Conservation (phyloP, 2,113 vertebrate genomes). For the Machaerirhynchus nigripectus region DNA sequence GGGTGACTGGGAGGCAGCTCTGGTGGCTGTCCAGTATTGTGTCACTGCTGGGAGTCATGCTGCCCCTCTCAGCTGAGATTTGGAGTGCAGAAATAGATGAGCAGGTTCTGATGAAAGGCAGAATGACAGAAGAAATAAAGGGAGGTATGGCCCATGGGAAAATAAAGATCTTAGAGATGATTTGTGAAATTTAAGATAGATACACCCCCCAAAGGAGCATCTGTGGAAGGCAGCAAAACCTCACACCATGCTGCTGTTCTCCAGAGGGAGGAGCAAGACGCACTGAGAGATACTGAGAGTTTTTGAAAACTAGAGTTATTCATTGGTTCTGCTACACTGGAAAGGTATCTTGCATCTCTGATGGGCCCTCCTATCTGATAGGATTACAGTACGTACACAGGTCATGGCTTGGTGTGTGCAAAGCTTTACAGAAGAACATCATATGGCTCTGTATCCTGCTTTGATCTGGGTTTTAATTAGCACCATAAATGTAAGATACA, state of each 20-base stretch:
- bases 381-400: background rate
- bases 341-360: background rate
- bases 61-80: background rate
- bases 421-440: background rate
- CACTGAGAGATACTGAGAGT: background rate
- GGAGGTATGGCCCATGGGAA: background rate
- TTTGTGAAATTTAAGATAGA: background rate
- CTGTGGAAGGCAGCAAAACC: background rate
- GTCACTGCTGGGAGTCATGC: background rate
- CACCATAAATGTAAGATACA: slow-evolving; percentile 48
- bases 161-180: background rate
- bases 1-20: background rate
- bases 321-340: background rate
- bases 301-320: background rate
- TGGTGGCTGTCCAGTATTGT: background rate
- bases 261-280: background rate
- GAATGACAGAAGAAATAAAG: background rate
- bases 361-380: background rate
- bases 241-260: background rate
- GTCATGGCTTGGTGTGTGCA: background rate
- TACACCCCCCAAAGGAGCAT: background rate
- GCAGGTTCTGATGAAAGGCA: background rate
- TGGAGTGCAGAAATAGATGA: background rate
- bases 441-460: slow-evolving; percentile 14
- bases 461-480: slow-evolving; percentile 45